Conservation (phyloP, 2,888 invertebrate genomes). For the Leuctra nigra region DNA sequence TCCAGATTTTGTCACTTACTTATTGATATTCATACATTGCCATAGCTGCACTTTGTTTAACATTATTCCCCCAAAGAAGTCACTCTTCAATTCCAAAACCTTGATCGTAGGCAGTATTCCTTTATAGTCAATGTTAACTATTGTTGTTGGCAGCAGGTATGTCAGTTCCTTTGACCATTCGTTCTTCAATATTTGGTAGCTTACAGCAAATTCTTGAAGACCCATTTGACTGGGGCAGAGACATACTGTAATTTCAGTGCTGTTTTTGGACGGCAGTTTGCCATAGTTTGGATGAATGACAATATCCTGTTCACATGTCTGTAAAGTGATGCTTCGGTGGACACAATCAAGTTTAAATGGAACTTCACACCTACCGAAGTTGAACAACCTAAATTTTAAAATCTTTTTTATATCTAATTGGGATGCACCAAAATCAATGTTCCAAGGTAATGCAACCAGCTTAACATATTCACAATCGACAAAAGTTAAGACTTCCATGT, state of each 20-base stretch:
- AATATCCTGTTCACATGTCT: slow-evolving; percentile 27
- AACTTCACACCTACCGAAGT: slow-evolving; percentile 40
- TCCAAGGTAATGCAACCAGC: background rate
- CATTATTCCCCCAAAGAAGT: background rate
- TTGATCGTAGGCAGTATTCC: background rate
- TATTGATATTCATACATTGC: background rate
- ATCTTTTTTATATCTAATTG: slow-evolving; percentile 34
- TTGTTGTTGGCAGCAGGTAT: background rate
- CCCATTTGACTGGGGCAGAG: background rate
- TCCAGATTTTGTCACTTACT: background rate
- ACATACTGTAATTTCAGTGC: background rate
- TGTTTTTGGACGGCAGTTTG: background rate
- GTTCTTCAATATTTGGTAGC: background rate
- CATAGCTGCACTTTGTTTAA: background rate
- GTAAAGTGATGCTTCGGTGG: slow-evolving; percentile 29
- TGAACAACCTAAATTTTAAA: slow-evolving; percentile 38
- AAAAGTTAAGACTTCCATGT: background rate
- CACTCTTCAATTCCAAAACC: background rate
- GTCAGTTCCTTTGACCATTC: background rate
- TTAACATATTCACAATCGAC: background rate
- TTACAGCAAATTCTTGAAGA: background rate
- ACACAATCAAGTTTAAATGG: slow-evolving; percentile 35
- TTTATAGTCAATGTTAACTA: background rate
- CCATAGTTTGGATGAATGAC: background rate
- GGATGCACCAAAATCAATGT: background rate